A percentile compares a stretch with the other conserved stretches of the same genome.
phyloP scores from a whole-genome alignment of 2,113 vertebrate species.

The Sylvilagus bachmani region DNA sequence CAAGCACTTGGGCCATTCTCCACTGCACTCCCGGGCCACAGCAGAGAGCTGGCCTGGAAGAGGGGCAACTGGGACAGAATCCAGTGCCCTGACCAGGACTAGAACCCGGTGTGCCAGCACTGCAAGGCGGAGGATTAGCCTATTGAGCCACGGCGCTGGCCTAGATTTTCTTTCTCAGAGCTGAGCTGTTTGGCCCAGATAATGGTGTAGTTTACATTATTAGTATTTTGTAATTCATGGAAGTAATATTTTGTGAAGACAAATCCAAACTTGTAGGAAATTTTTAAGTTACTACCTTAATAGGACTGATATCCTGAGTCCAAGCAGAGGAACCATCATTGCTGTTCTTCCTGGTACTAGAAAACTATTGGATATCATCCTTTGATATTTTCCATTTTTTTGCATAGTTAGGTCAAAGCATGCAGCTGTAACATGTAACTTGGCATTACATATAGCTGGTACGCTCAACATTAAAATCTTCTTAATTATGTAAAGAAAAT shows the following conservation, averaged over 20 bases:
- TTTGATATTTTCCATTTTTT: neutral
- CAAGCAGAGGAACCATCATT: neutral
- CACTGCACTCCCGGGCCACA: no score
- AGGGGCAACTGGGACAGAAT: no score
- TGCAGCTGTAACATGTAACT: neutral
- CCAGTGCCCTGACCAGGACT: no score
- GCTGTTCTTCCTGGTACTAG: neutral
- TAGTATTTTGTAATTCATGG: neutral
- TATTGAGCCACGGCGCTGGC: no score
- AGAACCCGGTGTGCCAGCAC: no score
- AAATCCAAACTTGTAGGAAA: neutral
- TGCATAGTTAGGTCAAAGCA: neutral
- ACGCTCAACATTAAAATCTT: neutral
- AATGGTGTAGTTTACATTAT: conserved; percentile 20
- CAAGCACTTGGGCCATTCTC: no score
- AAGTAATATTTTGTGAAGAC: conserved; percentile 10
- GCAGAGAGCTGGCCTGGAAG: no score
- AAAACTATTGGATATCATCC: neutral
- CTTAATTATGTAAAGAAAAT: neutral
- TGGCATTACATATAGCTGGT: neutral
- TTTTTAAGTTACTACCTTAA: neutral
- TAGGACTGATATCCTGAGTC: neutral
- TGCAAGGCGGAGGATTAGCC: no score
- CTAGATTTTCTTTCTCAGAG: conserved; percentile 23
- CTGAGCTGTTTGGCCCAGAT: neutral